phyloP scores from a whole-genome alignment of 2,797 vertebrate species.

The Neosalanx taihuensis region DNA sequence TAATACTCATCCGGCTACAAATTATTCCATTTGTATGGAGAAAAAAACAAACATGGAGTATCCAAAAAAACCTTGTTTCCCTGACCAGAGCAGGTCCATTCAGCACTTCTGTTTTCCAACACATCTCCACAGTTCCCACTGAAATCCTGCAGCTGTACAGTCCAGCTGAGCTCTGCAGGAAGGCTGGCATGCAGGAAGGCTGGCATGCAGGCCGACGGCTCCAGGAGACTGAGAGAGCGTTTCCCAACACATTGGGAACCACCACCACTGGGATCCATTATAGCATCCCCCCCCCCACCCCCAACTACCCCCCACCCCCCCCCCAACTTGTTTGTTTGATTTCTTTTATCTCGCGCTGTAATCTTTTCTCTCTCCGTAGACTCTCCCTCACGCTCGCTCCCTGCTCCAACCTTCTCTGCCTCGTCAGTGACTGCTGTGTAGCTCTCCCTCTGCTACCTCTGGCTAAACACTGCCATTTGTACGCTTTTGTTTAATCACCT shows the following conservation, averaged over 20 bases:
- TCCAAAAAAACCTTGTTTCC: no score
- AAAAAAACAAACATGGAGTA: no score
- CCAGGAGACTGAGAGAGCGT: not conserved
- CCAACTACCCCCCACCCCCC: not conserved
- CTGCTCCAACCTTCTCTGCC: slow-evolving; percentile 1
- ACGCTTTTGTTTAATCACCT: slow-evolving; percentile 60
- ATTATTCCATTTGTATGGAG: no score
- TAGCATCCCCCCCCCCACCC: not conserved
- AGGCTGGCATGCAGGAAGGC: not conserved
- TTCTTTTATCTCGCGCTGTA: slow-evolving; percentile 5
- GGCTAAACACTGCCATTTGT: slow-evolving; percentile 57
- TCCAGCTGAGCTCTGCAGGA: not conserved
- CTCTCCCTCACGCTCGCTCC: slow-evolving; percentile 2
- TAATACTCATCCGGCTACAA: no score
- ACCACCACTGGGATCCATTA: not conserved
- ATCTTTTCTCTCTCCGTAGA: not conserved
- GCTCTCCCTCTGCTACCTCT: slow-evolving; percentile 36
- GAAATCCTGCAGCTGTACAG: not conserved
- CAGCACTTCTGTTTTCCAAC: no score
- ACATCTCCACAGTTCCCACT: not conserved
- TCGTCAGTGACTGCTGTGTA: slow-evolving; percentile 32
- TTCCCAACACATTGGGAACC: not conserved
- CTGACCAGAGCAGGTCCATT: no score
- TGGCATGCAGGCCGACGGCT: not conserved
- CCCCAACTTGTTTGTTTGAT: not conserved